phyloP scores from a whole-genome alignment of 2,113 vertebrate genomes.

The Elephas maximus region DNA sequence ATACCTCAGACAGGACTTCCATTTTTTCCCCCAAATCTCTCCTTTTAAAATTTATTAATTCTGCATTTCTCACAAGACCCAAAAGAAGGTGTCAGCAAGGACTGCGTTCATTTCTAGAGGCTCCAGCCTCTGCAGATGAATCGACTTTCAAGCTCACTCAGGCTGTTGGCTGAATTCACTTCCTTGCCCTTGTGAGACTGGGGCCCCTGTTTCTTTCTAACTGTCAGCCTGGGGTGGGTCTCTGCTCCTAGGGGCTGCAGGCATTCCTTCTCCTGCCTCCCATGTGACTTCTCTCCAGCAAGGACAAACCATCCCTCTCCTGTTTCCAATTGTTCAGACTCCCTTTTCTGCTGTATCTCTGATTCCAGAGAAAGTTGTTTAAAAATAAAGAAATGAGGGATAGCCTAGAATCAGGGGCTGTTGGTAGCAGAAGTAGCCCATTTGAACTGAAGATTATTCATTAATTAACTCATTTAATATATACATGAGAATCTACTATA shows the following conservation, averaged over 20 bases:
- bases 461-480: not conserved
- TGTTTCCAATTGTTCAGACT: not conserved
- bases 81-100: fast-evolving
- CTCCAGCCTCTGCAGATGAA: not conserved
- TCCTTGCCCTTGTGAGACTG: fast-evolving
- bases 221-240: fast-evolving
- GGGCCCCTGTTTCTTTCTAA: fast-evolving
- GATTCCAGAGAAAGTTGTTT: not conserved
- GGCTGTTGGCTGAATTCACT: fast-evolving
- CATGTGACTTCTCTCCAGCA: too few species aligned
- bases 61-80: fast-evolving
- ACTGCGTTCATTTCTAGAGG: not conserved
- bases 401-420: not conserved
- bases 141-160: fast-evolving
- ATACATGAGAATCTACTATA: not conserved
- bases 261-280: fast-evolving
- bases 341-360: not conserved
- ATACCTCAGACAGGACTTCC: not conserved
- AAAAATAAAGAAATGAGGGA: too few species aligned
- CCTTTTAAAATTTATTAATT: not conserved
- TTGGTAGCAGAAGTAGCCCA: not conserved
- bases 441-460: not conserved
- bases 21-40: not conserved
- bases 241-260: too few species aligned
- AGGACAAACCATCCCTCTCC: not conserved